A percentile compares a stretch with the other conserved stretches of the same genome.
Evolutionary conservation across 2,888 invertebrate genomes (phyloP).

Genomic region (Unio pictorum): DNA sequence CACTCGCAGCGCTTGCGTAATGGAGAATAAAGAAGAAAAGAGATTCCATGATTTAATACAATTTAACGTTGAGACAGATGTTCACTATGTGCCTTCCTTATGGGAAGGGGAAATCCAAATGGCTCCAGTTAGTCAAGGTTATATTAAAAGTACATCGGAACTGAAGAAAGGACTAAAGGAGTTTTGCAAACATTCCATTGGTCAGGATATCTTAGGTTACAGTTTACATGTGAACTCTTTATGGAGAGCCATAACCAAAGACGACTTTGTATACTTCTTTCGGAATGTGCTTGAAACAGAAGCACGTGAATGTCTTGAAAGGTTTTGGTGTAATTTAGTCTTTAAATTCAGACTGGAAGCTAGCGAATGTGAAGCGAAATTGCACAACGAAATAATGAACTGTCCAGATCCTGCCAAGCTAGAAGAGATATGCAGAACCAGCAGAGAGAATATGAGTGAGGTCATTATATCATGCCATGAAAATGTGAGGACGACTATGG

Average conservation of each 20-base stretch:
- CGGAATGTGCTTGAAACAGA: conserved; percentile 8
- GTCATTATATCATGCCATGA: too few species aligned
- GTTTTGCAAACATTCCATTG: too few species aligned
- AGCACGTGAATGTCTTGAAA: conserved; percentile 4
- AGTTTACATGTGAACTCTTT: not conserved
- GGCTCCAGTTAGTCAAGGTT: conserved; percentile 9
- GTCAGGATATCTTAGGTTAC: not conserved
- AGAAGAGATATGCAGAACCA: too few species aligned
- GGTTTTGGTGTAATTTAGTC: not conserved
- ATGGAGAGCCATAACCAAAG: conserved; percentile 5
- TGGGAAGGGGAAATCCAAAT: conserved; percentile 15
- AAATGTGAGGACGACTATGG: too few species aligned
- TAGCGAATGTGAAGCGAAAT: too few species aligned
- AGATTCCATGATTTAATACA: conserved; percentile 8
- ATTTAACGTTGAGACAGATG: conserved; percentile 5
- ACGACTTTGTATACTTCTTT: conserved; percentile 9
- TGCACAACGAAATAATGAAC: too few species aligned
- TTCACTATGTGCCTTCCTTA: conserved; percentile 6
- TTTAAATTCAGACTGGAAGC: not conserved
- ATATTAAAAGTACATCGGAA: not conserved
- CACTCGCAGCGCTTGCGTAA: not conserved
- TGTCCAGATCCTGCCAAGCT: too few species aligned
- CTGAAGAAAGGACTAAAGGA: not conserved
- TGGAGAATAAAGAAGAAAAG: conserved; percentile 2
- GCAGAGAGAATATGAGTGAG: too few species aligned